Evolutionary conservation across 2,113 vertebrate species (phyloP).

Genomic region (Numida meleagris): DNA sequence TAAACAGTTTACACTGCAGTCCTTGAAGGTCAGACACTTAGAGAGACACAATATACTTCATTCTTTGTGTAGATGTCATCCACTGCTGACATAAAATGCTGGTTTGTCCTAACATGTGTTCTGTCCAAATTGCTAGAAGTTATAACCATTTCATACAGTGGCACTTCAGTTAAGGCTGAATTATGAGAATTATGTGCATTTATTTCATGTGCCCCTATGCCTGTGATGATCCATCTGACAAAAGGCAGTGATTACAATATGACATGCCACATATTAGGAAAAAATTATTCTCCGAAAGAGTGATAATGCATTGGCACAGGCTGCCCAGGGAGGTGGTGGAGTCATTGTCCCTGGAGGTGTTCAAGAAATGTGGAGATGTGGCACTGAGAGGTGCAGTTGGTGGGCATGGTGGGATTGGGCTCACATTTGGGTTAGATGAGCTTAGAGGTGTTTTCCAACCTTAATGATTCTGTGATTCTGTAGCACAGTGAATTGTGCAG

Average conservation of each 20-base stretch:
- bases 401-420: too few relatives aligned
- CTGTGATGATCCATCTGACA: not conserved
- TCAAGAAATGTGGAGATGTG: too few relatives aligned
- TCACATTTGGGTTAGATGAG: too few relatives aligned
- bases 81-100: conserved; percentile 1
- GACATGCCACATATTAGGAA: not conserved
- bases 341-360: too few relatives aligned
- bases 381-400: too few relatives aligned
- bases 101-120: not conserved
- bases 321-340: too few relatives aligned
- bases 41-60: not conserved
- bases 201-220: not conserved
- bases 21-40: not conserved
- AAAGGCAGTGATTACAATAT: not conserved
- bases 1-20: conserved; percentile 15
- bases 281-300: too few relatives aligned
- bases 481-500: not conserved
- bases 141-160: not conserved
- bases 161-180: not conserved
- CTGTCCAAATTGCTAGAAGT: conserved; percentile 26
- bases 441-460: too few relatives aligned
- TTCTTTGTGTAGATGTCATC: not conserved
- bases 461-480: too few relatives aligned
- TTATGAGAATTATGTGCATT: not conserved
- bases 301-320: too few relatives aligned